phyloP scores from a whole-genome alignment of 2,113 vertebrate genomes.

The Mus musculus region GRCm39 chr17:72710501-72711000 shows the following conservation, averaged over 20 bases:
- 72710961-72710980: not conserved
- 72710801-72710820: conserved; percentile 45
- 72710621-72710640: not conserved
- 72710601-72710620: not conserved
- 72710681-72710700: not conserved
- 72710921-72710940: not conserved
- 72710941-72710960: not conserved
- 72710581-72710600: not conserved
- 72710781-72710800: not conserved
- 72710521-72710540: not conserved
- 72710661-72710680: not conserved
- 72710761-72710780: conserved; percentile 47
- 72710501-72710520: not conserved
- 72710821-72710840: conserved; percentile 67
- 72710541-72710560: not conserved
- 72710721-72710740: not conserved
- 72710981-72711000: not conserved
- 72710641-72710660: not conserved
- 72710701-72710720: not conserved
- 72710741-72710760: conserved; percentile 25
- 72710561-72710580: not conserved
- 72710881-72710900: conserved; percentile 47
- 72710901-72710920: conserved; percentile 9
- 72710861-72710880: conserved; percentile 50
- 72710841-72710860: conserved; percentile 54